Evolutionary conservation across 2,113 vertebrate genomes (phyloP).

Genomic region (Erythrolamprus reginae): DNA sequence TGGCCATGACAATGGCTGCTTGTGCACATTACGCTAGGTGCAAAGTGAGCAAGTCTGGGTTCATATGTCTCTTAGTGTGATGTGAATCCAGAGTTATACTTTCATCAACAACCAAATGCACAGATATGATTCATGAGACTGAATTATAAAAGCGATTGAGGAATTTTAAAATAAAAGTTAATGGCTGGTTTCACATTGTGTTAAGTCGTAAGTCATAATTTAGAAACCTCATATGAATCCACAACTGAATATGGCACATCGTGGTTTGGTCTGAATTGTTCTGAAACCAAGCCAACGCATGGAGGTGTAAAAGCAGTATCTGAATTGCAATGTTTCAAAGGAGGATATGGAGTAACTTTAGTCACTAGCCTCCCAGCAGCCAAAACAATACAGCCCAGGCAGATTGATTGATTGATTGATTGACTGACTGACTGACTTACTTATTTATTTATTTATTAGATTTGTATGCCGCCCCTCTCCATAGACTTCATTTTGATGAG

Average conservation of each 20-base stretch:
- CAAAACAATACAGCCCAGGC: background rate
- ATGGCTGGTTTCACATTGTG: background rate
- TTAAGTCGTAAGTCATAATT: background rate
- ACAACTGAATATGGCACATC: background rate
- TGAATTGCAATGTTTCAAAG: background rate
- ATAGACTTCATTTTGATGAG: background rate
- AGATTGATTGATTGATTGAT: too few relatives aligned
- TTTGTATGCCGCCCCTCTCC: too few relatives aligned
- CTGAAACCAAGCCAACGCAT: background rate
- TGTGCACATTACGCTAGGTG: background rate
- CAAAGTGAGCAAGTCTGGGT: background rate
- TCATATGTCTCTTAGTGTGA: background rate
- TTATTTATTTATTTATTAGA: too few relatives aligned
- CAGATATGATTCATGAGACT: background rate
- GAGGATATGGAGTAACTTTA: background rate
- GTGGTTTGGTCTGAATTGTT: background rate
- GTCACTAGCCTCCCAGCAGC: background rate
- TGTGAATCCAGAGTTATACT: background rate
- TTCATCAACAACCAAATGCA: background rate
- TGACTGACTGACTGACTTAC: too few relatives aligned
- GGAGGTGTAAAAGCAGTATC: background rate
- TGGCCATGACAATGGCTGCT: background rate
- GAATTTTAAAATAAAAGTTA: background rate
- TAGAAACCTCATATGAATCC: background rate
- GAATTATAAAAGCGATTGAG: background rate